Base-by-base conservation (phyloP, 2,113 vertebrate species). In the Cygnus buccinator region DNA sequence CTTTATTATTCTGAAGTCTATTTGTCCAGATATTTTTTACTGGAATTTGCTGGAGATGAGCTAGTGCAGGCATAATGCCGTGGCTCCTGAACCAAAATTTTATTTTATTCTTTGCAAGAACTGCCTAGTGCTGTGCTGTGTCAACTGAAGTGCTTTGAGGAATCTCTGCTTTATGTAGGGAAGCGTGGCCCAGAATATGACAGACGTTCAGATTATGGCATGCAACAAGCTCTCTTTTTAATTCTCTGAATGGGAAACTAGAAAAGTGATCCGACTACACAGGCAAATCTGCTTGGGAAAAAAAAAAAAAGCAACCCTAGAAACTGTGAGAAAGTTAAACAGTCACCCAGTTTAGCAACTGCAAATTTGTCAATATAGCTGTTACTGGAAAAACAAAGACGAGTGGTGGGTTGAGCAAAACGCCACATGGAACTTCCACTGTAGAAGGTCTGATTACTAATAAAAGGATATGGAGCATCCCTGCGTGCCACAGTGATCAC, bases 41-140 rank as follows among this genome's bases (percentile, higher is more conserved):
- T 43, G 35, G 43, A 67, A 72, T 23, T 59, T 65, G 33, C 31
- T 75, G 52, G 28, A 78, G 21, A n/a, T 37, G n/a, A 77, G 65
- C 11, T 26, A 61, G 11, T 3, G 23, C 17, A 67, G 55, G 26
- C 6, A 3, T 20, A 76, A 46, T 1, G 0, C 28, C 46, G 57
- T 0, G 0, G 59, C 2, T 77, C 31, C 23, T n/a, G 55, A 39
- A 50, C 0, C 9, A 28, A 63, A 81, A 3, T 48, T 48, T 48
- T 13, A 55, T 10, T 33, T 2, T 4, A 16, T 44, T 33, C 90
- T 67, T 63, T 9, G 84, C 11, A 33, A 81, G 50, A 74, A 58
- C 23, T 44, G 20, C 41, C 84, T 26, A 16, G 28, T 71, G 37
- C n/a, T 37, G 74, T 3, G 3, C 29, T 44, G 54, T 1, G 25